These are phyloP conservation scores for Melanocharis versteri DNA, from an alignment of 2,113 vertebrate genomes.

Conservation along the genomic window DNA sequence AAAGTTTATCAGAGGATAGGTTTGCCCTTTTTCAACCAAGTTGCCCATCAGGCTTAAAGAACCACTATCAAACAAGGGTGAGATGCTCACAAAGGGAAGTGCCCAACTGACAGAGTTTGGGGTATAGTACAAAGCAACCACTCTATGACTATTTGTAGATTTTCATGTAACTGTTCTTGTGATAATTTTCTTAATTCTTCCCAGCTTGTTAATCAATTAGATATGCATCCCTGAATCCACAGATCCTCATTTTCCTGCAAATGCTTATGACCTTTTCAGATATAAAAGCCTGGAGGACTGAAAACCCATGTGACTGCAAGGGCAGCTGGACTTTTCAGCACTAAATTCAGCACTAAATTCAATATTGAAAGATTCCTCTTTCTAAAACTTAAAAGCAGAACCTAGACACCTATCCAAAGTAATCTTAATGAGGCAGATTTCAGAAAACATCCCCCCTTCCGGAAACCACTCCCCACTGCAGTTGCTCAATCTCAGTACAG, in stretches of 20 bases:
- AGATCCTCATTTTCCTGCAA: not conserved
- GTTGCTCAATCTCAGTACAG: not conserved
- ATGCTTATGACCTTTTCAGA: not conserved
- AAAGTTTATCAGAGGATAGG: not conserved
- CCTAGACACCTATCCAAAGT: not conserved
- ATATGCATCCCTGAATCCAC: not conserved
- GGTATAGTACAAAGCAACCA: not conserved
- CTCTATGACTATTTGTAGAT: not conserved
- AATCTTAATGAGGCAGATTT: not conserved
- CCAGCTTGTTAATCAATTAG: not conserved
- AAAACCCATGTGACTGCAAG: not conserved
- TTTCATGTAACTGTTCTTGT: not conserved
- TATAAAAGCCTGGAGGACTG: not conserved
- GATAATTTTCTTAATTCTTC: not conserved
- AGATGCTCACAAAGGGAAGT: not conserved
- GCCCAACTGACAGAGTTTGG: not conserved
- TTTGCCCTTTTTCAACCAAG: not conserved
- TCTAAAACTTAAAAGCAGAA: not conserved
- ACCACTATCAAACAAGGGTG: not conserved
- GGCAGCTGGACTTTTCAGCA: not conserved
- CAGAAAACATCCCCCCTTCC: not conserved
- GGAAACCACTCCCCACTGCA: not conserved
- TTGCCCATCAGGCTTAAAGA: not conserved
- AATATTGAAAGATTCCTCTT: not conserved
- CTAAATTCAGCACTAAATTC: not conserved